Evolutionary conservation across 1,140 invertebrate genomes (phyloP).

Genomic region (Daktulosphaira vitifoliae): DNA sequence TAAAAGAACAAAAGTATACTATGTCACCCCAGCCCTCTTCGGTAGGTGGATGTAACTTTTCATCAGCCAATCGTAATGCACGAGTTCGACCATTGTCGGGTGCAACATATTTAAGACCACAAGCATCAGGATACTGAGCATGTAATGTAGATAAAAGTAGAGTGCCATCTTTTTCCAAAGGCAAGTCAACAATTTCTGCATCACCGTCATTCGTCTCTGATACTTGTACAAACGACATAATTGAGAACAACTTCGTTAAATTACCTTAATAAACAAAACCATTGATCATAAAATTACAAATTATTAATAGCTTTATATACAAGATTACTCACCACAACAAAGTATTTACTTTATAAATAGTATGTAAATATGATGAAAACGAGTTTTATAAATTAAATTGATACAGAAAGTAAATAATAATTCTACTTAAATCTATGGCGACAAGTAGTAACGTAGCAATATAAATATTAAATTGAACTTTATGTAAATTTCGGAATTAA

Average conservation of each 20-base stretch:
- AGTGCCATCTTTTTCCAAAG: constrained; percentile 80
- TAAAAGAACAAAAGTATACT: constrained; percentile 88
- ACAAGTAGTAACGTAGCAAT: no score
- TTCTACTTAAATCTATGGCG: no score
- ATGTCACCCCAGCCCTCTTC: constrained; percentile 83
- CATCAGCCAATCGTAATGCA: constrained; percentile 79
- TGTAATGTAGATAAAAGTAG: constrained; percentile 76
- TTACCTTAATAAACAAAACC: no score
- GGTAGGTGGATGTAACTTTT: constrained; percentile 68
- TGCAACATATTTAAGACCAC: constrained; percentile 86
- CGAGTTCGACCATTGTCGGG: constrained; percentile 74
- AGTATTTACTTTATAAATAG: no score
- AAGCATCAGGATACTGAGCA: constrained; percentile 86
- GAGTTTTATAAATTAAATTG: no score
- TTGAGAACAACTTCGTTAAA: not conserved
- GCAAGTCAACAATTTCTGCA: constrained; percentile 70
- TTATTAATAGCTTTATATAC: no score
- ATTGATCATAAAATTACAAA: no score
- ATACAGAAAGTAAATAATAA: no score
- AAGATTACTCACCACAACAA: no score
- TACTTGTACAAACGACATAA: constrained; percentile 53
- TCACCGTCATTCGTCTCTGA: constrained; percentile 86
- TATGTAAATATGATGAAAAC: no score
- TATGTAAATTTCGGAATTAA: no score
- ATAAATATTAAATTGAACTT: no score